phyloP scores from a whole-genome alignment of 2,888 invertebrate genomes.

The Platycnemis pennipes region DNA sequence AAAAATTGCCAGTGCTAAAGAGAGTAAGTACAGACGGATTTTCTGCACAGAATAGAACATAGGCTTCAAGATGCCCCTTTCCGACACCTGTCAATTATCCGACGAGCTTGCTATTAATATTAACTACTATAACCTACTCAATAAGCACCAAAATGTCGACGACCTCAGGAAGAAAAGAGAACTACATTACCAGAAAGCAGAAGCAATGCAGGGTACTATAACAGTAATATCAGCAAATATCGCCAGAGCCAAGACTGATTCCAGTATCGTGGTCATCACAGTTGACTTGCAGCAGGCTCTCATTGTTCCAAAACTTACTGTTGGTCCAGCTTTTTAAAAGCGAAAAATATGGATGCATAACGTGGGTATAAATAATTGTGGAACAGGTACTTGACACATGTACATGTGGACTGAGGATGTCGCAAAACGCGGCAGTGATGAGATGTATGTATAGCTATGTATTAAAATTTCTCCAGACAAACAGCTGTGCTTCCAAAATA shows the following conservation, averaged over 20 bases:
- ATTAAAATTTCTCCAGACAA: constrained; percentile 54
- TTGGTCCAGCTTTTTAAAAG: constrained; percentile 72
- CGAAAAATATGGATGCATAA: constrained; percentile 73
- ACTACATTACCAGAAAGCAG: too few species aligned
- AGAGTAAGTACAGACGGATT: background rate
- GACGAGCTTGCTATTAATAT: background rate
- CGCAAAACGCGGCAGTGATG: constrained; percentile 64
- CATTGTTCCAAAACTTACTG: constrained; percentile 71
- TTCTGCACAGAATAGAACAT: constrained; percentile 11
- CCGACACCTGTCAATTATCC: background rate
- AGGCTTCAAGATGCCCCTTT: background rate
- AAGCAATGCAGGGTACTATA: too few species aligned
- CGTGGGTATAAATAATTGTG: constrained; percentile 73
- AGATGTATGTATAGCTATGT: constrained; percentile 62
- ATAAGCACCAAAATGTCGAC: too few species aligned
- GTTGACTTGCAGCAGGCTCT: constrained; percentile 73
- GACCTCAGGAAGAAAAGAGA: too few species aligned
- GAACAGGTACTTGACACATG: constrained; percentile 64
- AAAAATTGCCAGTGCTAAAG: background rate
- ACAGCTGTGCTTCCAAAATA: background rate
- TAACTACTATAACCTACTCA: background rate
- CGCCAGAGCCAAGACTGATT: background rate
- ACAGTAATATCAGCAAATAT: too few species aligned
- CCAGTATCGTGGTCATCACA: constrained; percentile 65
- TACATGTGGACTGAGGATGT: constrained; percentile 67